Conservation (phyloP, 2,113 vertebrate genomes). For the Oreochromis niloticus region DNA sequence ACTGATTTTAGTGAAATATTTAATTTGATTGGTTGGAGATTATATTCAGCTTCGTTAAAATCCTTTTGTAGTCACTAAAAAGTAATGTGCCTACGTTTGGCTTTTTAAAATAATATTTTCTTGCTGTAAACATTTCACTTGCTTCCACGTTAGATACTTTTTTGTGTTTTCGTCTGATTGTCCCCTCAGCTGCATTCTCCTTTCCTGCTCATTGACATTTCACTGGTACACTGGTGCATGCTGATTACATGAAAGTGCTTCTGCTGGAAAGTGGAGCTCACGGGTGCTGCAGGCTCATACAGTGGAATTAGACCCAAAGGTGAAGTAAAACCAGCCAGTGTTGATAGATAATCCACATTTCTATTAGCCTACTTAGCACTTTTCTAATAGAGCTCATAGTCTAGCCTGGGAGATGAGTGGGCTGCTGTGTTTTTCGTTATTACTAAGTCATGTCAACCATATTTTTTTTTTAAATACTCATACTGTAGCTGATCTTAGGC, state of each 20-base stretch:
- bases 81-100: neutral
- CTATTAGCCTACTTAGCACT: slow-evolving; percentile 62
- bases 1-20: neutral
- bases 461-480: slow-evolving; percentile 4
- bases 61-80: neutral
- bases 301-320: slow-evolving; percentile 32
- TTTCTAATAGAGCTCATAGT: slow-evolving; percentile 47
- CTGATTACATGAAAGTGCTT: slow-evolving; percentile 31
- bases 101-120: neutral
- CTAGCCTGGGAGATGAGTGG: slow-evolving; percentile 42
- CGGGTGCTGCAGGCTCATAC: slow-evolving; percentile 18
- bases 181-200: neutral
- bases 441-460: slow-evolving; percentile 20
- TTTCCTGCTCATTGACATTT: neutral
- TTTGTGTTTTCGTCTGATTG: neutral
- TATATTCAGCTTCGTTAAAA: neutral
- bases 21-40: neutral
- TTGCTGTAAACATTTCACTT: neutral
- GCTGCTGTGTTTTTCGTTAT: slow-evolving; percentile 32
- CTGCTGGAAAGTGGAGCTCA: slow-evolving; percentile 1
- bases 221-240: neutral
- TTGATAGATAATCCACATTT: slow-evolving; percentile 57
- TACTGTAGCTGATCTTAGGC: slow-evolving; percentile 5
- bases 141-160: neutral
- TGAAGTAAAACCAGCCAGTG: slow-evolving; percentile 42